phyloP scores from a whole-genome alignment of 2,797 vertebrate genomes.

The Acrocephalus scirpaceus region DNA sequence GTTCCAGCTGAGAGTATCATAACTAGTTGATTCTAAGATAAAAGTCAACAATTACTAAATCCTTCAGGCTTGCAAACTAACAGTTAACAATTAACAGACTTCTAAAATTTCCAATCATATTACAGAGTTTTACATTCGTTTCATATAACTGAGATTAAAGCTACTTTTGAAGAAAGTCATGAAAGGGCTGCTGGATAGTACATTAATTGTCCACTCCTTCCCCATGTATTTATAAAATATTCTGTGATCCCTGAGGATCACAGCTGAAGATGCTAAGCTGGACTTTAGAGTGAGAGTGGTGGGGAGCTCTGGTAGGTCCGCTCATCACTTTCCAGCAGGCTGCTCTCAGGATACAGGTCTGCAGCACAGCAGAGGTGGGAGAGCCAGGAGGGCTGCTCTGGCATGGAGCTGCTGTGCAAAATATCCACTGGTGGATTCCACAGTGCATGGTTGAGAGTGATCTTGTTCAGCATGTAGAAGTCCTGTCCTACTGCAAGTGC shows the following conservation, averaged over 20 bases:
- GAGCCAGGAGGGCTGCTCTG: neutral
- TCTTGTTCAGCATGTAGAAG: neutral
- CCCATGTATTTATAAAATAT: neutral
- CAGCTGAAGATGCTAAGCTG: neutral
- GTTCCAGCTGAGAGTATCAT: neutral
- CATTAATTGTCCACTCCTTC: neutral
- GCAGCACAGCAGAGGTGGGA: neutral
- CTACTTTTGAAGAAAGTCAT: neutral
- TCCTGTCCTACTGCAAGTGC: neutral
- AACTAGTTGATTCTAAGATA: neutral
- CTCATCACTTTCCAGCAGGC: neutral
- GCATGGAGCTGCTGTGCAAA: neutral
- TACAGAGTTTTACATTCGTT: neutral
- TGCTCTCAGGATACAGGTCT: neutral
- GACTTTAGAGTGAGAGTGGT: neutral
- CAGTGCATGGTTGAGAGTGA: fast-evolving
- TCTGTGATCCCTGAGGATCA: neutral
- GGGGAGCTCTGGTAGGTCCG: fast-evolving
- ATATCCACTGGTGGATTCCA: neutral
- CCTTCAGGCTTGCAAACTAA: neutral
- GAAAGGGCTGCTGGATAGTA: neutral
- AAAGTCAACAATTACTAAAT: neutral
- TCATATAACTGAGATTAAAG: neutral
- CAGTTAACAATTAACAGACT: neutral
- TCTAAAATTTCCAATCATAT: neutral